Evolutionary conservation across 2,113 vertebrate species (phyloP), one percentile per base, ranked within the genome.

Genomic region (Peucedramus taeniatus): DNA sequence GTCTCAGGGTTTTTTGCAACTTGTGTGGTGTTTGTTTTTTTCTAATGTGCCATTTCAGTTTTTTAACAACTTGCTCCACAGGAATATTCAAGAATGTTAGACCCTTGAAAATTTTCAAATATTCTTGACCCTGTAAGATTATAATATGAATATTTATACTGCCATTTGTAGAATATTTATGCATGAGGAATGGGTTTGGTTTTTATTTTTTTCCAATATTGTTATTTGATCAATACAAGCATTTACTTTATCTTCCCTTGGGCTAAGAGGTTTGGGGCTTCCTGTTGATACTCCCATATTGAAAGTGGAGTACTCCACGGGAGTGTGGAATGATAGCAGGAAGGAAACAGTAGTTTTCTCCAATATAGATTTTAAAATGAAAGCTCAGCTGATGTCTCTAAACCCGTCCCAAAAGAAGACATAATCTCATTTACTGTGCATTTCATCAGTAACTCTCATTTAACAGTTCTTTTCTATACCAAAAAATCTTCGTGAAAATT

Each of bases 51-150:
- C 9, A 27, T 66, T 94, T 86, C 22, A 37, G 1, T 44, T 88
- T 84, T 63, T 44, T 15, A 64, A 31, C 8, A 9, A 17, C 1
- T 35, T 83, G 5, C 15, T 76, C 24, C 9, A 3, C 15, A 47
- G 8, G 11, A 82, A 17, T 59, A 60, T 59, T 90, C 42, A 68
- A 79, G 16, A 50, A 63, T 30, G 3, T 35, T 83, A 82, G 57
- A 39, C 6, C 1, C 39, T 85, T 57, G 23, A 22, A 63, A 83
- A 71, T 17, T 54, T 71, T 64, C 7, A 33, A 40, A n/a, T 56
- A 77, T 18, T 2, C 13, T 53, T 3, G 0, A 9, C 1, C 3
- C 7, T 63, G 0, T 37, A 82, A 51, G 21, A 28, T 23, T 79
- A 50, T 47, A 85, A 56, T 79, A 78, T 19, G 7, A 81, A 49